These are phyloP conservation scores for Lordiphosa collinella DNA, from an alignment of 1,140 invertebrate species.

Conservation along the genomic window DNA sequence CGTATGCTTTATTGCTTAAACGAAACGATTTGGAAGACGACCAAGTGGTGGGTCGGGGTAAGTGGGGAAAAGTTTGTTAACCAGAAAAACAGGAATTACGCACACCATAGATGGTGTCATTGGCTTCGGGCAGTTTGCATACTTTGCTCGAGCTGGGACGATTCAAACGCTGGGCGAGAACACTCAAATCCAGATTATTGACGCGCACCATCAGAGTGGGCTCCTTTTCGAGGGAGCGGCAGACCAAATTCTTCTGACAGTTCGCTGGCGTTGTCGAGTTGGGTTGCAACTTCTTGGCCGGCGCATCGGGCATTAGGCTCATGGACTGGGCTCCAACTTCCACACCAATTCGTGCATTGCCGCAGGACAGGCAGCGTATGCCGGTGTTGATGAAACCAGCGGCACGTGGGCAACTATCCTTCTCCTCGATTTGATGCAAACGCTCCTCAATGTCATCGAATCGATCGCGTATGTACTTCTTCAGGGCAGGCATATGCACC, in stretches of 20 bases:
- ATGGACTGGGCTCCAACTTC: conserved; percentile 42
- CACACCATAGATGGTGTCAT: conserved; percentile 57
- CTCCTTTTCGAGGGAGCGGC: conserved; percentile 49
- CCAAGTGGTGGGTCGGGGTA: neutral
- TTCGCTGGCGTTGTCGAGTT: neutral
- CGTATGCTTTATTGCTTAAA: conserved; percentile 44
- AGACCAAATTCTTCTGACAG: conserved; percentile 36
- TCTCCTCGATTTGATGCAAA: conserved; percentile 41
- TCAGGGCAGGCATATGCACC: conserved; percentile 67
- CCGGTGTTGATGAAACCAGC: conserved; percentile 54
- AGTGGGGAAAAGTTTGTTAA: neutral
- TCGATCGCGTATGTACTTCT: conserved; percentile 69
- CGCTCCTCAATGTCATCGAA: conserved; percentile 52
- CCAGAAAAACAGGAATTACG: conserved; percentile 37
- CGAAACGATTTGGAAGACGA: conserved; percentile 42
- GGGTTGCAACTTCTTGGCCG: neutral
- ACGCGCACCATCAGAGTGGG: conserved; percentile 56
- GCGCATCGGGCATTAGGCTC: conserved; percentile 39
- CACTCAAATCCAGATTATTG: conserved; percentile 45
- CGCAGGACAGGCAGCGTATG: conserved; percentile 50
- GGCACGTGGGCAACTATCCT: conserved; percentile 53
- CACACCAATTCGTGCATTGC: conserved; percentile 40
- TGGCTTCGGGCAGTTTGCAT: conserved; percentile 63
- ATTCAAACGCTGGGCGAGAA: conserved; percentile 42
- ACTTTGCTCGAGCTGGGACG: conserved; percentile 43